Evolutionary conservation across 30 jellyfish, hydroid and myxozoan genomes (phyloP), one percentile per base, ranked within the genome.

Genomic region (Aurelia sp.): DNA sequence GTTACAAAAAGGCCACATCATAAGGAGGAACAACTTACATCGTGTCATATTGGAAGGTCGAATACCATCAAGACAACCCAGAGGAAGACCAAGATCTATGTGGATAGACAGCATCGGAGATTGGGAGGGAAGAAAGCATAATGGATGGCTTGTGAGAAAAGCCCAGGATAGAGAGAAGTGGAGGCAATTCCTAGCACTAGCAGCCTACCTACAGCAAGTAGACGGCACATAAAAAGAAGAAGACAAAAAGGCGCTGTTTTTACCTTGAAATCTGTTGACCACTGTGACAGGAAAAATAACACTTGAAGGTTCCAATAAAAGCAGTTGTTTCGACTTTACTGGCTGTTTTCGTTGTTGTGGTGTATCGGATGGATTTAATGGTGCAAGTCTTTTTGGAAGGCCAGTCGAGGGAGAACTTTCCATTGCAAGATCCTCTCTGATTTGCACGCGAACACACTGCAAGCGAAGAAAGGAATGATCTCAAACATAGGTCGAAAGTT

Each of bases 371-470:
- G 95, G 95, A 40, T 82, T 27, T 88, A 90, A 66, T 41, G 80
- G 92, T 0, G 97, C 81, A 24, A 70, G 86, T 11, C 74, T 78
- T 22, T 53, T 69, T 19, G 82, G 50, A 13, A 76, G 44, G 9
- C 86, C 82, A 0, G 80, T n/a, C 27, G 65, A 40, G 24, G 96
- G 97, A 17, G 98, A 92, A 20, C 57, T 53, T 59, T 92, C 97
- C 59, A 77, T 40, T 2, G 87, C 87, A 27, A 86, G 64, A 62
- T 92, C 97, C 40, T 87, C 88, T 21, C 98, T 76, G 9, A 92
- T 92, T 66, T 92, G 95, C 30, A 87, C 98, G 38, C 89, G 83
- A 53, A 92, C 82, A 40, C 89, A 71, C 98, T 92, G 77, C 10
- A 74, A 71, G 17, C 7, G 55, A 44, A 8, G 50, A 44, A 44